Evolutionary conservation across 2,797 vertebrate genomes (phyloP), one percentile per base, ranked within the genome.

Genomic region (Pangasius mekongensis): DNA sequence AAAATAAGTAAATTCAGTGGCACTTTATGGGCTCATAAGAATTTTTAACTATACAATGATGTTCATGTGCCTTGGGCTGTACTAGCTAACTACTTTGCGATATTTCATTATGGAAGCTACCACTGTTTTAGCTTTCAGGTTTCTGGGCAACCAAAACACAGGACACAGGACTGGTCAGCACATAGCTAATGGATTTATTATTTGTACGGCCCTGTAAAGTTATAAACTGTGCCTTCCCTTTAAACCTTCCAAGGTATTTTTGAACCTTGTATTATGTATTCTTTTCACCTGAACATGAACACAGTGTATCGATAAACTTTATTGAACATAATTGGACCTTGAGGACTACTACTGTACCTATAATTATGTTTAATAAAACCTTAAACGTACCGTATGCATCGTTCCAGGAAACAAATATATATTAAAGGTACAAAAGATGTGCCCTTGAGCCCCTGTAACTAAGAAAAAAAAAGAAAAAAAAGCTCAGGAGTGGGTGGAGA

Each of bases 391-490:
- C n/a, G 13, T 64, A n/a, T 64, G 7, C 58, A 30, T 83, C 39
- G n/a, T 49, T 83, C 6, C 16, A 22, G 8, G 27, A 83, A 43
- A 82, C 56, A 82, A 82, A 49, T n/a, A 83, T 16, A 67, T 49
- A 64, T 64, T n/a, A 47, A 64, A 30, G 60, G 24, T n/a, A 49
- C 7, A 83, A 83, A 47, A 67, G 43, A 83, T 67, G 82, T 83
- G 82, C 60, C 62, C 82, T 83, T 66, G 81, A 66, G 58, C 47
- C 3, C 78, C 33, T 81, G 10, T 39, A 62, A 22, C 22, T 3
- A 52, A 52, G n/a, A n/a, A n/a, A 47, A 30, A n/a, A 18, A 76
- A 43, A n/a, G n/a, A n/a, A 18, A 30, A 83, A 83, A 43, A 43
- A 62, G 8, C 9, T 16, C 33, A 69, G 74, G 60, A 56, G 78